phyloP scores from a whole-genome alignment of 2,113 vertebrate genomes.

The Gasterosteus aculeatus region DNA sequence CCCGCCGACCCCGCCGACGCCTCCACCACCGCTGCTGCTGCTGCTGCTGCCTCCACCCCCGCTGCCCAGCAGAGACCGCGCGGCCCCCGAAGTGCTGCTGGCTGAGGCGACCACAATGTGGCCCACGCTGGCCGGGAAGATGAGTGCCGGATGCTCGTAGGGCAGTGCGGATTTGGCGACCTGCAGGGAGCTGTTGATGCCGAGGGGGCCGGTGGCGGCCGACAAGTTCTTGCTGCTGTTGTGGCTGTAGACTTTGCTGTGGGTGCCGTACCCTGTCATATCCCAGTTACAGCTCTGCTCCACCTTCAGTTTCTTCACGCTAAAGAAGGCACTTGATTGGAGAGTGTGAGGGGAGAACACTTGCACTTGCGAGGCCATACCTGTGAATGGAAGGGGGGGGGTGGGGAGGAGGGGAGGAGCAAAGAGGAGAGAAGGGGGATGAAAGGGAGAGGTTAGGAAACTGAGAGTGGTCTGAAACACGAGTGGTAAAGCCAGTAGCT shows the following conservation, averaged over 20 bases:
- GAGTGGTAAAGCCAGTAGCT: slow-evolving; percentile 64
- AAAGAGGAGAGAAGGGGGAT: slow-evolving; percentile 45
- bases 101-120: slow-evolving; percentile 95
- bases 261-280: slow-evolving; percentile 99
- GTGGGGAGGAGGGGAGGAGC: slow-evolving; percentile 66
- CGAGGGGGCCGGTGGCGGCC: slow-evolving; percentile 84
- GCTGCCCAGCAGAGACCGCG: slow-evolving; percentile 87
- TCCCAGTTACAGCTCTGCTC: slow-evolving; percentile 97
- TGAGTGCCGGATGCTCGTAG: slow-evolving; percentile 92
- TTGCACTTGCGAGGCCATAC: slow-evolving; percentile 99
- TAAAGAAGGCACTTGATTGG: slow-evolving; percentile 99
- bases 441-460: slow-evolving; percentile 78
- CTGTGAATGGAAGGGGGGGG: slow-evolving; percentile 73
- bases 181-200: slow-evolving; percentile 92
- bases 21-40: slow-evolving; percentile 79
- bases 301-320: slow-evolving; percentile 99
- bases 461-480: slow-evolving; percentile 77
- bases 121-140: slow-evolving; percentile 93
- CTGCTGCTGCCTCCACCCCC: slow-evolving; percentile 84
- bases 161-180: slow-evolving; percentile 89
- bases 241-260: slow-evolving; percentile 96
- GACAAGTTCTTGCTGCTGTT: slow-evolving; percentile 89
- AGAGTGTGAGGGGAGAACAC: slow-evolving; percentile 97
- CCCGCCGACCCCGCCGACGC: slow-evolving; percentile 77
- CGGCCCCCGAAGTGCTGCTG: slow-evolving; percentile 89